Percentiles rank a stretch among this genome's conserved stretches.
Conservation (phyloP, 2,797 vertebrate genomes). For the Anas capensis region DNA sequence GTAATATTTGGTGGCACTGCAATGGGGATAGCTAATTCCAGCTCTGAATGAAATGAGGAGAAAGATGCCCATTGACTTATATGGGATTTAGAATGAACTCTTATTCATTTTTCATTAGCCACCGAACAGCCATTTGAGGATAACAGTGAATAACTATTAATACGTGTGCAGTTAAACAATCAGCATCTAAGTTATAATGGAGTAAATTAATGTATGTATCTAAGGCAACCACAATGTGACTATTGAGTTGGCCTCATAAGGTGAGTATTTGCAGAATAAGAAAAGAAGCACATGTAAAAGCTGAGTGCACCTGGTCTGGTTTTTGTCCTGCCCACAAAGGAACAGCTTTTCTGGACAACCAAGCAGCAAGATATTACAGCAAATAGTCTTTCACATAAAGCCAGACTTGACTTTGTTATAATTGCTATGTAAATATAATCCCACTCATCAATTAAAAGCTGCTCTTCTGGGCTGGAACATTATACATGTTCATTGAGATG, state of each 20-base stretch:
- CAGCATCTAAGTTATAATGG: conserved; percentile 1
- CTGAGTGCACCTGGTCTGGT: neutral
- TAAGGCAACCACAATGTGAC: conserved; percentile 29
- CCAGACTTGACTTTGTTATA: conserved; percentile 40
- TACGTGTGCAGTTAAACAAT: conserved; percentile 16
- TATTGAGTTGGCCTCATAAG: neutral
- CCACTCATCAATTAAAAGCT: conserved; percentile 49
- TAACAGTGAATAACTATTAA: conserved; percentile 41
- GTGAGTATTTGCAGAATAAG: conserved; percentile 8
- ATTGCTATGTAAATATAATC: conserved; percentile 67
- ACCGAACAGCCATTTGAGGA: conserved; percentile 52
- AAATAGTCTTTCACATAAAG: conserved; percentile 18
- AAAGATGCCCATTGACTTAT: conserved; percentile 60
- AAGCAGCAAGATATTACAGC: neutral
- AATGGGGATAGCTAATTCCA: conserved; percentile 40
- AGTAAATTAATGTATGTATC: conserved; percentile 45
- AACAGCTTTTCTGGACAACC: conserved; percentile 30
- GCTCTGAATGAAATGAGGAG: conserved; percentile 19
- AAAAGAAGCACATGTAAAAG: neutral
- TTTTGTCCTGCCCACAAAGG: neutral
- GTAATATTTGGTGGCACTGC: neutral
- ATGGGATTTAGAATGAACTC: conserved; percentile 40
- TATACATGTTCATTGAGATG: conserved; percentile 53
- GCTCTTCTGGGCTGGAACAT: conserved; percentile 26
- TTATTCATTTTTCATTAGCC: conserved; percentile 32